Base-by-base conservation (phyloP, 2,797 vertebrate species). In the Lithobates pipiens region DNA sequence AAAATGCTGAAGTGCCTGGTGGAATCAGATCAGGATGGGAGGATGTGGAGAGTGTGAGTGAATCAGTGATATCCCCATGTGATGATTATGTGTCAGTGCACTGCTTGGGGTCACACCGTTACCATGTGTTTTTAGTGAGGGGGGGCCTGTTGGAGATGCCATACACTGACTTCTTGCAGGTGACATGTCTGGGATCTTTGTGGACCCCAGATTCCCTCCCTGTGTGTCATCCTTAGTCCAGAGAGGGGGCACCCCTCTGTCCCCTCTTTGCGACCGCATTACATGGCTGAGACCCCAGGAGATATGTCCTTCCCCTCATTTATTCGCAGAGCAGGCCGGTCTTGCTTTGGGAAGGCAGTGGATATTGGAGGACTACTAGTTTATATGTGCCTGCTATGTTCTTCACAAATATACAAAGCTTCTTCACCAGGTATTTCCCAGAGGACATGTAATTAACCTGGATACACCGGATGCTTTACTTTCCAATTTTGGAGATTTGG, bases 351-450 rank as follows among this genome's bases (percentile, higher is more conserved):
- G 97, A 25, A 98, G 97, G 89, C 98, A 99, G 91, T 98, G 98
- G 36, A 92, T 98, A 86, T 90, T 99, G 89, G 98, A 98, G 85
- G 97, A 99, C 79, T 99, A 98, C 92, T 99, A 98, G 98, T 97
- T 99, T 87, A 95, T 99, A 34, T 99, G 97, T 84, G 98, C 98
- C 25, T 98, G 97, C 57, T 95, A 95, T 0, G 94, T 96, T 88
- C 93, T 99, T 88, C 94, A 97, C 88, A 97, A 96, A 89, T 96
- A 92, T 88, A 95, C 90, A 83, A 93, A 93, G 67, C 92, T 98
- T 10, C 91, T 97, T 73, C 90, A 96, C 88, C 96, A 98, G 96
- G 97, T 99, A 11, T 89, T 99, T 25, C 96, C 96, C 70, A 93
- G 94, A 5, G 95, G 94, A 67, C 98, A 87, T 99, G 98, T 98